Conservation (phyloP, 1,140 invertebrate species). For the Anadara kagoshimensis region DNA sequence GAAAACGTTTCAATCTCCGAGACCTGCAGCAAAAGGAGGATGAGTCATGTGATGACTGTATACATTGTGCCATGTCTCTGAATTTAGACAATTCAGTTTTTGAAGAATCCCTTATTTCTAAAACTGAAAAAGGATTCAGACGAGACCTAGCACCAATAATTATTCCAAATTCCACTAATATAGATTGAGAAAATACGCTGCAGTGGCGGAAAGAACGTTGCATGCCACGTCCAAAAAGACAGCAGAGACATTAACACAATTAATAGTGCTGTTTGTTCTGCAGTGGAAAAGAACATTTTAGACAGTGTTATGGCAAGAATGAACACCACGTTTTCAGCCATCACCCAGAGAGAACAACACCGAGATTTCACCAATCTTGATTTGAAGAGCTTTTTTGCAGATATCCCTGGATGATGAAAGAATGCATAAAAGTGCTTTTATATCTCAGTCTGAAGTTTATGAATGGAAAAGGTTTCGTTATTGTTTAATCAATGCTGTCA, state of each 20-base stretch:
- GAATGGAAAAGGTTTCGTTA: too few relatives aligned
- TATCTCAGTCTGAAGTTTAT: too few relatives aligned
- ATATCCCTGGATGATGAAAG: too few relatives aligned
- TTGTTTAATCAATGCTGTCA: too few relatives aligned
- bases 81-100: background rate
- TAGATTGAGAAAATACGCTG: background rate
- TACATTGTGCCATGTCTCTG: background rate
- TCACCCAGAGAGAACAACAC: background rate
- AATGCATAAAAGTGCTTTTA: too few relatives aligned
- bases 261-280: background rate
- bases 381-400: too few relatives aligned
- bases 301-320: background rate
- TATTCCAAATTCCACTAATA: background rate
- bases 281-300: background rate
- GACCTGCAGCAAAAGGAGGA: background rate
- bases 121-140: constrained; percentile 2
- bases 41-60: constrained; percentile 1
- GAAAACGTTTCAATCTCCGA: background rate
- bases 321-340: background rate
- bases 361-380: too few relatives aligned
- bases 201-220: background rate
- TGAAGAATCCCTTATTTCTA: background rate
- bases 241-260: background rate
- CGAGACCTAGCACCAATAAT: background rate
- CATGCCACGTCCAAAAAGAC: background rate